These are phyloP conservation scores for Sebastes vulpes DNA, from an alignment of 2,797 vertebrate genomes.

Conservation along the genomic window DNA sequence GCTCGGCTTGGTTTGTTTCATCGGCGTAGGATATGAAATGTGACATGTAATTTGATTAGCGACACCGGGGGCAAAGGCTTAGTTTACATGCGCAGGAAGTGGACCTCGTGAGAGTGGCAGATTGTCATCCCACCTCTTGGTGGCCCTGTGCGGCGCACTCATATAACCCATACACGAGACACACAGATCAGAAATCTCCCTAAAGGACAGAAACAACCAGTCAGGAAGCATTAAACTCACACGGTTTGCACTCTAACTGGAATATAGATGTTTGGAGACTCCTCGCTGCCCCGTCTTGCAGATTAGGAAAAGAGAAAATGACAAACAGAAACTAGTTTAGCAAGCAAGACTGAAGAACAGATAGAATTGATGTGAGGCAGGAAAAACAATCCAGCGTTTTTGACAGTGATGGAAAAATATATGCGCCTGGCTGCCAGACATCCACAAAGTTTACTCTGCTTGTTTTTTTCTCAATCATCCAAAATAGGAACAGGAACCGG, in stretches of 20 bases:
- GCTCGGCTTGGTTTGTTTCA: conserved; percentile 37
- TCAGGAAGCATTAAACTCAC: conserved; percentile 73
- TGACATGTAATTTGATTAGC: conserved; percentile 74
- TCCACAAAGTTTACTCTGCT: conserved; percentile 19
- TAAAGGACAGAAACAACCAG: conserved; percentile 61
- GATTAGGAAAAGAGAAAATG: conserved; percentile 42
- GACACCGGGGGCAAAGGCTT: conserved; percentile 46
- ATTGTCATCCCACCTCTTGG: conserved; percentile 29
- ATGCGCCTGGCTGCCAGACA: conserved; percentile 42
- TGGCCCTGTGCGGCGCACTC: conserved; percentile 25
- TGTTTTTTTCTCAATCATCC: conserved; percentile 33
- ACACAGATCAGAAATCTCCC: conserved; percentile 41
- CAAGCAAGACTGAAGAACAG: conserved; percentile 18
- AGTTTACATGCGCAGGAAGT: conserved; percentile 50
- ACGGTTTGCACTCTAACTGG: conserved; percentile 39
- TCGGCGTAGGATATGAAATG: conserved; percentile 62
- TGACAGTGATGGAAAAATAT: conserved; percentile 66
- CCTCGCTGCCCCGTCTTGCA: conserved; percentile 23
- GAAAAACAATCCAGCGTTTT: conserved; percentile 32
- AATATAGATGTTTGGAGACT: conserved; percentile 58
- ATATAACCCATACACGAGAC: not conserved
- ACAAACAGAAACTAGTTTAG: conserved; percentile 49
- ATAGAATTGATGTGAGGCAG: conserved; percentile 22
- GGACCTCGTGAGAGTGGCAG: conserved; percentile 33
- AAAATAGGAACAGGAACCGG: conserved; percentile 39